Evolutionary conservation across 2,113 vertebrate genomes (phyloP), one percentile per base, ranked within the genome.

Genomic region (Papio anubis): DNA sequence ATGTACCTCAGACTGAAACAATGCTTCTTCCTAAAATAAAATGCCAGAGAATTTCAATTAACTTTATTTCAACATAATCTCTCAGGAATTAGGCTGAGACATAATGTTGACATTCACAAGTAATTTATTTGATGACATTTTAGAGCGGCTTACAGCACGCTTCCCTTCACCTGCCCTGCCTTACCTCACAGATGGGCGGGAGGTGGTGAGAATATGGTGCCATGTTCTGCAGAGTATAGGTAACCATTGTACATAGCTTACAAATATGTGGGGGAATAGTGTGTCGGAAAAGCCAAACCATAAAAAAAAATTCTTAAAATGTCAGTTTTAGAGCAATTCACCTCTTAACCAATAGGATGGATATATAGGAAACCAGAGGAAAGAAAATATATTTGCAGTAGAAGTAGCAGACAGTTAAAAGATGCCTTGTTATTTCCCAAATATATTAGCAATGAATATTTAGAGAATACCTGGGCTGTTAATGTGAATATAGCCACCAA

Each of bases 11-110:
- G 55, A 45, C 17, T 90, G 7, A 32, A 82, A 35, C 2, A 72
- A 27, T 35, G 2, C 64, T 66, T 96, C 14, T 16, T 55, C 88
- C 5, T 72, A 95, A 86, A 64, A 27, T n/a, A 59, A 88, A 84
- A 72, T 30, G 52, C 10, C 11, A 32, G 32, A 52, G 18, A 76
- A 66, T 66, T 12, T 0, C 18, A 57, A 35, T 45, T 73, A 80
- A 87, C 4, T 72, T 94, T 57, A 64, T 81, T 87, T 95, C 50
- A 90, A 70, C 9, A 76, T 70, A 20, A 45, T 92, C 35, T 90
- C 14, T 61, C 84, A 16, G 17, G 20, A 50, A 79, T 32, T 43
- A 88, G 3, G 5, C 18, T 95, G 40, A 89, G 48, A 70, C 3
- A 35, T 30, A 50, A 80, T 27, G 68, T 82, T 61, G 16, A 52